Percentiles rank a stretch among this genome's conserved stretches.
Conservation (phyloP, 2,888 invertebrate genomes). For the Lissonota sp. region DNA sequence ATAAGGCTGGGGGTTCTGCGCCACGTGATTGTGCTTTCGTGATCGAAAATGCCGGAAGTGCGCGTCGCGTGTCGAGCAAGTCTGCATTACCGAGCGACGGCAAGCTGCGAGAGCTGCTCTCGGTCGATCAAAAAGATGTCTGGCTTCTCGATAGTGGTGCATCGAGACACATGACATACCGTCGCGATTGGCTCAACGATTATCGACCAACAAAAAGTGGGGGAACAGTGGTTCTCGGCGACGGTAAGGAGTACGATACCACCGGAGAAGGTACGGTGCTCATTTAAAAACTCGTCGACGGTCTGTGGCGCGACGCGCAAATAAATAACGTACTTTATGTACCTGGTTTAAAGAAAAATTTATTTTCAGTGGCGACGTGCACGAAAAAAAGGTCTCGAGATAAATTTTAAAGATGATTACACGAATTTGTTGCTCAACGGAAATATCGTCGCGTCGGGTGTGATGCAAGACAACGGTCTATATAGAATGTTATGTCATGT, state of each 20-base stretch:
- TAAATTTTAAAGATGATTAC: constrained; percentile 47
- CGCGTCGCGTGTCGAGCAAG: background rate
- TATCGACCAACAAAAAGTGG: constrained; percentile 15
- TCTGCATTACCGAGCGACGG: background rate
- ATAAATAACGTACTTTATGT: constrained; percentile 61
- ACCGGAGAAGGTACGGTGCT: constrained; percentile 56
- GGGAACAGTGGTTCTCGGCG: constrained; percentile 54
- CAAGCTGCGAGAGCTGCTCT: background rate
- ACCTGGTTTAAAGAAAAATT: constrained; percentile 67
- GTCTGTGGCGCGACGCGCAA: constrained; percentile 34
- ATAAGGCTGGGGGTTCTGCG: background rate
- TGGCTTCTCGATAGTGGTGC: constrained; percentile 67
- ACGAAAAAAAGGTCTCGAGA: constrained; percentile 55
- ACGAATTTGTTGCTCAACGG: constrained; percentile 46
- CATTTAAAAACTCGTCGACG: constrained; percentile 44
- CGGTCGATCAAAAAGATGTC: constrained; percentile 25
- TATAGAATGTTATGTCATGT: constrained; percentile 66
- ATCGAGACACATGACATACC: constrained; percentile 64
- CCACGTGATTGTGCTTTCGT: constrained; percentile 12
- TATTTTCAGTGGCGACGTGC: constrained; percentile 71
- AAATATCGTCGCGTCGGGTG: constrained; percentile 57
- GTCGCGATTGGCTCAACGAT: constrained; percentile 63
- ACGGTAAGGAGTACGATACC: constrained; percentile 48
- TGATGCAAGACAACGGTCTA: constrained; percentile 66
- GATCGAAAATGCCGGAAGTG: background rate